Base-by-base conservation (phyloP, 1,140 invertebrate genomes). In the Gryllus bimaculatus region DNA sequence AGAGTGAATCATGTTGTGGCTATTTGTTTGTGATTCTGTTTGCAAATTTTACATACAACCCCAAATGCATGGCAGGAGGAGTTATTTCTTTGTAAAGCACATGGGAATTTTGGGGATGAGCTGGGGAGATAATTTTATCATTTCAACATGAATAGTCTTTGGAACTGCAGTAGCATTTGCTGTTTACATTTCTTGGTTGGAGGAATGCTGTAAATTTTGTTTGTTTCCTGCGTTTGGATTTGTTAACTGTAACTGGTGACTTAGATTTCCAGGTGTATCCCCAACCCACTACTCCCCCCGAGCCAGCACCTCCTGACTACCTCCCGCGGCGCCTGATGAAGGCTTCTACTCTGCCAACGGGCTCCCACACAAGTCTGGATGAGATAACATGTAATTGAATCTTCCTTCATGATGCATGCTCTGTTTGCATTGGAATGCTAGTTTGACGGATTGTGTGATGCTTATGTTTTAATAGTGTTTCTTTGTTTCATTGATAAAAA, bases 261-360 rank as follows among this genome's bases (percentile, higher is more conserved):
- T 81, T 85, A 92, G 93, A 92, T 84, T 93, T 94, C 85, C 92
- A 92, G 85, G 93, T 93, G 79, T 95, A 93, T 85, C 93, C 93
- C 81, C 92, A 91, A 81, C 92, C 93, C 75, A 93, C 91, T 81
- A 94, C 92, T 79, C 92, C 93, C 54, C 93, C 93, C 76, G 93
- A 94, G 86, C 93, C 93, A 80, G 93, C 93, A 78, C 93, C 93
- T 80, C 92, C 93, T 80, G 93, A 94, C 85, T 91, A 92, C 84
- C 54, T 66, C 54, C 54, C 54, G 54, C 10, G 54, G 54, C 54
- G 54, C 54, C 54, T 66, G 54, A 66, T 66, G 54, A 88, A 82
- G 81, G 82, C 79, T 82, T 76, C 85, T 81, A 81, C 87, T 80
- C 83, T 87, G 82, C 84, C 90, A 81, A 87, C 88, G 81, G 89